phyloP scores from a whole-genome alignment of 2,888 invertebrate genomes.

The Keiferia lycopersicella region DNA sequence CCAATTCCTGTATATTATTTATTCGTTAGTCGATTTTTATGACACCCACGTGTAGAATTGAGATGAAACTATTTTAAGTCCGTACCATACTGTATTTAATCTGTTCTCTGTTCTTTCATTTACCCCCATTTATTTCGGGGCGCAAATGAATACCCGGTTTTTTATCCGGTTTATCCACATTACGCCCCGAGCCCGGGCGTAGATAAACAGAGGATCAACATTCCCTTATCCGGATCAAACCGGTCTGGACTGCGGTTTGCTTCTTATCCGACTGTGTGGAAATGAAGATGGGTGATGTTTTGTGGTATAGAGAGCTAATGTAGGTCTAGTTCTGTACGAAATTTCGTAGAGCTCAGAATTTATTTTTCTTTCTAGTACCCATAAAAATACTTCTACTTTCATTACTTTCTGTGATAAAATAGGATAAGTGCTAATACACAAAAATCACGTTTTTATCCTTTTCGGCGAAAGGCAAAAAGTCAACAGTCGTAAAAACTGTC shows the following conservation, averaged over 20 bases:
- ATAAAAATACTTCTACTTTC: too few species aligned
- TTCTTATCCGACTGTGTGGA: background rate
- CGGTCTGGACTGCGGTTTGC: background rate
- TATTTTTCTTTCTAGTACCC: background rate
- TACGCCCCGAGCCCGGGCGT: background rate
- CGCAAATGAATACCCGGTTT: conserved; percentile 6
- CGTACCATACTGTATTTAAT: too few species aligned
- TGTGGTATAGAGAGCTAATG: background rate
- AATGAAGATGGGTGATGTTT: background rate
- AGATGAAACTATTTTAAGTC: too few species aligned
- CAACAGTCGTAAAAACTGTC: too few species aligned
- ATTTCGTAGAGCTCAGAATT: background rate
- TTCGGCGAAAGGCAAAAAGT: too few species aligned
- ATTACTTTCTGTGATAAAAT: too few species aligned
- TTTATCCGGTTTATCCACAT: conserved; percentile 5
- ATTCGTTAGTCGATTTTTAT: too few species aligned
- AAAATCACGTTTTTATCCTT: too few species aligned
- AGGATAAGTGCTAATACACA: too few species aligned
- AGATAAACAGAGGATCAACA: conserved; percentile 39
- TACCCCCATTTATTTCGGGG: background rate
- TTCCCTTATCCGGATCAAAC: conserved; percentile 38
- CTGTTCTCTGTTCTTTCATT: too few species aligned
- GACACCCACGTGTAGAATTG: too few species aligned
- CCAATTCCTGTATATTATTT: too few species aligned
- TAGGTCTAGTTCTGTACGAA: background rate